A percentile compares a stretch with the other conserved stretches of the same genome.
Conservation (phyloP, 2,113 vertebrate genomes). For the Morone chrysops region DNA sequence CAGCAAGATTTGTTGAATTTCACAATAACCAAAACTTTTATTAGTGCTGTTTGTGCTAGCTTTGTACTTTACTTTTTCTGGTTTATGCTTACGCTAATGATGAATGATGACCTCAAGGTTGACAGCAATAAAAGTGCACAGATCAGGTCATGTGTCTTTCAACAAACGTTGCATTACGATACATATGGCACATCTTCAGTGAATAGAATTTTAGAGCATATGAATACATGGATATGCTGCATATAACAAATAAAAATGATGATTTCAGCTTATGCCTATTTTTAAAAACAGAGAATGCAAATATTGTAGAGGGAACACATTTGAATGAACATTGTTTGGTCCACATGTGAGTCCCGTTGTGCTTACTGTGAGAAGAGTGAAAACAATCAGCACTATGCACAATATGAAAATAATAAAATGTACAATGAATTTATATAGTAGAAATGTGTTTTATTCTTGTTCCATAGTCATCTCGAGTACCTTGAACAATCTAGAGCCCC, state of each 20-base stretch:
- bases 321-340: neutral
- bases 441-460: conserved; percentile 6
- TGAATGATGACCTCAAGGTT: too few species aligned
- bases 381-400: conserved; percentile 1
- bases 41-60: too few species aligned
- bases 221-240: too few species aligned
- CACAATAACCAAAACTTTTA: too few species aligned
- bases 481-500: conserved; percentile 22
- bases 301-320: neutral
- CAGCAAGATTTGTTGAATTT: too few species aligned
- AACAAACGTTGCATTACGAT: too few species aligned
- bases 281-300: neutral
- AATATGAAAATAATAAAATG: neutral
- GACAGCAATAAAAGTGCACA: too few species aligned
- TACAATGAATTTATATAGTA: neutral
- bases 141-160: too few species aligned
- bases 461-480: neutral
- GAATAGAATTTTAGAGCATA: too few species aligned
- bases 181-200: neutral
- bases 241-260: neutral
- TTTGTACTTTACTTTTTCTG: too few species aligned
- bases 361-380: neutral
- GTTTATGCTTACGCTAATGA: too few species aligned
- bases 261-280: neutral
- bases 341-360: neutral